phyloP scores from a whole-genome alignment of 2,888 invertebrate species.

The Drosophila rellima region DNA sequence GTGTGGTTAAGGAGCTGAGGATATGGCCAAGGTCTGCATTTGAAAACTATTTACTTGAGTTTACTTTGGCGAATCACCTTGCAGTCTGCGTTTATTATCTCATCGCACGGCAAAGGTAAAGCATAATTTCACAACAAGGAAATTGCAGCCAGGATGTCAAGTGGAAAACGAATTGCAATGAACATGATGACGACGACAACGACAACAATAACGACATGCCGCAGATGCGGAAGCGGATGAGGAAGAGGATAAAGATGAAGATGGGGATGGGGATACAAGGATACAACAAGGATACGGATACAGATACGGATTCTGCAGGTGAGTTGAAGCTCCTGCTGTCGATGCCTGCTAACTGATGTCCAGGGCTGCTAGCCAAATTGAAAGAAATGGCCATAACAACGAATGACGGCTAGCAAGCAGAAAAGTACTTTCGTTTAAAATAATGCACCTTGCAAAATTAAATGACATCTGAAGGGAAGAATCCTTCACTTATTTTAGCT shows the following conservation, averaged over 20 bases:
- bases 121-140: slow-evolving; percentile 77
- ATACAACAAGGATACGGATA: slow-evolving; percentile 6
- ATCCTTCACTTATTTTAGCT: background rate
- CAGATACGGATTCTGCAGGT: slow-evolving; percentile 17
- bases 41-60: slow-evolving; percentile 67
- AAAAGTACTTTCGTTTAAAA: slow-evolving; percentile 30
- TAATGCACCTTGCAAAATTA: slow-evolving; percentile 56
- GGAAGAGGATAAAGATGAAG: slow-evolving; percentile 9
- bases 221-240: slow-evolving; percentile 30
- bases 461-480: slow-evolving; percentile 35
- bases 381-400: slow-evolving; percentile 23
- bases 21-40: slow-evolving; percentile 30
- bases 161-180: slow-evolving; percentile 70
- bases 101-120: slow-evolving; percentile 47
- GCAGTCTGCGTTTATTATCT: slow-evolving; percentile 52
- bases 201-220: slow-evolving; percentile 31
- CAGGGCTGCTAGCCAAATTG: slow-evolving; percentile 23
- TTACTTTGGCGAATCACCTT: slow-evolving; percentile 49
- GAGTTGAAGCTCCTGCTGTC: slow-evolving; percentile 33
- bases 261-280: too few relatives aligned
- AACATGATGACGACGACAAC: slow-evolving; percentile 59
- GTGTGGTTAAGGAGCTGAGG: slow-evolving; percentile 15
- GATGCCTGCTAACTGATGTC: slow-evolving; percentile 36
- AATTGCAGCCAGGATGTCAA: slow-evolving; percentile 77
- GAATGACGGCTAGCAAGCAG: slow-evolving; percentile 19